Percentiles rank a stretch among this genome's conserved stretches.
Conservation (phyloP, 2,113 vertebrate species). For the Gallinago undulata region DNA sequence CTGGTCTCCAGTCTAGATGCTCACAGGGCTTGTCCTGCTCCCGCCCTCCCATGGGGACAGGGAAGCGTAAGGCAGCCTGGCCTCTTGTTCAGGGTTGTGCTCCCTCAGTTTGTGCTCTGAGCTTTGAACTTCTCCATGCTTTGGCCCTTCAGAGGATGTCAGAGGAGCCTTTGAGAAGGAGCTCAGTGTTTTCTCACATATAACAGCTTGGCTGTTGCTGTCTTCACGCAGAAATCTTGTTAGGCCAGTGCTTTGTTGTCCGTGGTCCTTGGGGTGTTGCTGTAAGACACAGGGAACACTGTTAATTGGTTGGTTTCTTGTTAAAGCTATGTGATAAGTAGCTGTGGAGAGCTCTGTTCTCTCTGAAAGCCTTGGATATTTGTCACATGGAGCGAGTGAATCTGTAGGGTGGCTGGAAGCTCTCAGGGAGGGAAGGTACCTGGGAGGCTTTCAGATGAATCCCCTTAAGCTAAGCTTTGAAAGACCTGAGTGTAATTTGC, state of each 20-base stretch:
- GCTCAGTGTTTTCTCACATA: neutral
- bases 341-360: neutral
- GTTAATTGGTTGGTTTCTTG: neutral
- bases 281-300: neutral
- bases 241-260: neutral
- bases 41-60: neutral
- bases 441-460: slow-evolving; percentile 2
- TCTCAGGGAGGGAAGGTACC: neutral
- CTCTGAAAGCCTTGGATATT: neutral
- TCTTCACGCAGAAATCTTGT: neutral
- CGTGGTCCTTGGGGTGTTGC: neutral
- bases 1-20: neutral
- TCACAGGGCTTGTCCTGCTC: neutral
- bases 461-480: slow-evolving; percentile 19
- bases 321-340: neutral
- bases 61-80: neutral
- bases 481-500: neutral
- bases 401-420: neutral
- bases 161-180: neutral
- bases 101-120: neutral
- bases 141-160: neutral
- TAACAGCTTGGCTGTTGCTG: neutral
- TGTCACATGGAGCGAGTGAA: neutral
- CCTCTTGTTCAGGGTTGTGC: neutral
- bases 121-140: neutral